Evolutionary conservation across 2,113 vertebrate species (phyloP).

Genomic region (Hepsetus odoe): DNA sequence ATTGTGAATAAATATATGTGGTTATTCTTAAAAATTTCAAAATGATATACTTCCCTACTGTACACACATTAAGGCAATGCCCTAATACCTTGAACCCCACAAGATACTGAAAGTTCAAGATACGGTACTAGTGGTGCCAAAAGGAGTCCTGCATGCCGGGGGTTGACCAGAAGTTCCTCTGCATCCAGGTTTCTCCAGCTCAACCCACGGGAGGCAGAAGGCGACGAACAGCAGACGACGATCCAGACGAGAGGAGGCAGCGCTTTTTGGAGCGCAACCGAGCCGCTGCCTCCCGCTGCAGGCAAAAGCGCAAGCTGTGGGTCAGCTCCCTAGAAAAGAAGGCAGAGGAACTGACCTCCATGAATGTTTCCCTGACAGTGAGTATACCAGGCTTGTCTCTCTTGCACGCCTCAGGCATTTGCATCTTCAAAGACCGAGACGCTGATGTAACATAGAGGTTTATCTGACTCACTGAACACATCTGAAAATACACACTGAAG

Average conservation of each 20-base stretch:
- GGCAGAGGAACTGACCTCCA: slow-evolving; percentile 89
- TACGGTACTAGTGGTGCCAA: too few relatives aligned
- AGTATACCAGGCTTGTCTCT: slow-evolving; percentile 60
- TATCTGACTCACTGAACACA: background rate
- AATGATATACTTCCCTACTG: too few relatives aligned
- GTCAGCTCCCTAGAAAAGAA: slow-evolving; percentile 94
- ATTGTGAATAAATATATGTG: too few relatives aligned
- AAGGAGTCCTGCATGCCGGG: background rate
- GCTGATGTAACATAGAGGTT: background rate
- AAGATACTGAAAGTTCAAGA: too few relatives aligned
- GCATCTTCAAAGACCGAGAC: background rate
- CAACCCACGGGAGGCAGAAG: slow-evolving; percentile 92
- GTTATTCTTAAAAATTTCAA: too few relatives aligned
- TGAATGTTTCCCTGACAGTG: slow-evolving; percentile 95
- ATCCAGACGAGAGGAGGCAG: slow-evolving; percentile 93
- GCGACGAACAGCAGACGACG: slow-evolving; percentile 85
- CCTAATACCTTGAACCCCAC: background rate
- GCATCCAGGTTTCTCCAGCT: slow-evolving; percentile 88
- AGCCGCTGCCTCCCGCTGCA: slow-evolving; percentile 92
- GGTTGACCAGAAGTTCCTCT: background rate
- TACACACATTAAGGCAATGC: background rate
- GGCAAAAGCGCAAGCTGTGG: slow-evolving; percentile 96
- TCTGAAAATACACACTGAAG: background rate
- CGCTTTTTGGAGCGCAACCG: slow-evolving; percentile 95
- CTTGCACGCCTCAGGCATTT: background rate